Percentiles rank a stretch among this genome's conserved stretches.
Conservation (phyloP, 2,113 vertebrate genomes). For the Trematocara macrostoma region DNA sequence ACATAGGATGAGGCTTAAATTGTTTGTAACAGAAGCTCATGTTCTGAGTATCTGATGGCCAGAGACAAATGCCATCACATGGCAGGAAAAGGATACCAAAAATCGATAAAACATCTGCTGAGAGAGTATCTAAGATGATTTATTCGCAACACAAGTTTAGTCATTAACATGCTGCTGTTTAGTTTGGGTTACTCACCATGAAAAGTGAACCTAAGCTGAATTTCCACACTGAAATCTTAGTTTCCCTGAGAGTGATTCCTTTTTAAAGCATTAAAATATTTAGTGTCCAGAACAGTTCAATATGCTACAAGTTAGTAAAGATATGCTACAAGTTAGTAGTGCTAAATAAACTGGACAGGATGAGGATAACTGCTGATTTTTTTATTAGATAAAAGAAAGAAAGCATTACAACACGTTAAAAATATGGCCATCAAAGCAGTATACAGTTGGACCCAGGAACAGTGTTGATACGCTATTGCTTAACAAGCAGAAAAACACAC, state of each 20-base stretch:
- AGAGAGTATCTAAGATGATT: not conserved
- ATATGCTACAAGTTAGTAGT: not conserved
- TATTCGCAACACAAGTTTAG: not conserved
- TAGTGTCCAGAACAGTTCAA: not conserved
- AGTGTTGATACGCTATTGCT: not conserved
- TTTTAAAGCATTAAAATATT: not conserved
- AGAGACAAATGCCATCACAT: not conserved
- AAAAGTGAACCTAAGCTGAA: not conserved
- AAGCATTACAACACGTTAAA: not conserved
- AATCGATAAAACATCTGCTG: not conserved
- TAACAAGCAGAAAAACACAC: not conserved
- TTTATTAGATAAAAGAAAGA: not conserved
- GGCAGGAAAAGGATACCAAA: not conserved
- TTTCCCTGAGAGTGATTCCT: not conserved
- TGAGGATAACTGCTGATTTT: not conserved
- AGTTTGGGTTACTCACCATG: not conserved
- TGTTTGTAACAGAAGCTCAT: not conserved
- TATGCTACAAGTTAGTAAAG: not conserved
- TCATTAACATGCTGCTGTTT: not conserved
- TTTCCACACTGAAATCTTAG: not conserved
- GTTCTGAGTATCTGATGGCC: not conserved
- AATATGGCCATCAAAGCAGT: not conserved
- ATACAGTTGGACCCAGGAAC: not conserved
- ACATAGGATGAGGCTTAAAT: not conserved
- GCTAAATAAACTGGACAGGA: not conserved